Evolutionary conservation across 2,113 vertebrate genomes (phyloP).

Genomic region (Takifugu flavidus): DNA sequence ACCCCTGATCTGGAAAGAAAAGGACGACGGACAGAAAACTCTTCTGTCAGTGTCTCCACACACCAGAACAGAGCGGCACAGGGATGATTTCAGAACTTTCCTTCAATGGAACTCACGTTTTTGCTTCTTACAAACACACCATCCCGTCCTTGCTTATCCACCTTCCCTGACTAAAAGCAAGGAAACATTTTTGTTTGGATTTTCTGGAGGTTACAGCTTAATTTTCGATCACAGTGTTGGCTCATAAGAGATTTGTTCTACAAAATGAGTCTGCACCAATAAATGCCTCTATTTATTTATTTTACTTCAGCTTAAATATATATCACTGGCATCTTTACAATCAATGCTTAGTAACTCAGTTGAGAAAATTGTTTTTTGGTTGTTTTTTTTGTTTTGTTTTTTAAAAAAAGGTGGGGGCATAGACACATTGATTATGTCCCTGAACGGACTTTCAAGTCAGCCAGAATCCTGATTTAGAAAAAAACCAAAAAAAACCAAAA

Average conservation of each 20-base stretch:
- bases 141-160: neutral
- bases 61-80: neutral
- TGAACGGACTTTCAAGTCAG: conserved; percentile 58
- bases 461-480: conserved; percentile 64
- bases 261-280: conserved; percentile 51
- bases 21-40: conserved; percentile 48
- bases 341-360: conserved; percentile 35
- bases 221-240: conserved; percentile 13
- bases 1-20: conserved; percentile 38
- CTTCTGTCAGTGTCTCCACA: conserved; percentile 15
- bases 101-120: too few relatives aligned
- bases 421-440: conserved; percentile 52
- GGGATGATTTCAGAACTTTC: too few relatives aligned
- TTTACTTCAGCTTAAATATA: conserved; percentile 66
- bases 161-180: neutral
- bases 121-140: neutral
- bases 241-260: conserved; percentile 36
- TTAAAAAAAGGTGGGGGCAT: conserved; percentile 24
- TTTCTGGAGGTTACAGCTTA: neutral
- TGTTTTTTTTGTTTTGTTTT: neutral
- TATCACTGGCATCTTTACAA: conserved; percentile 43
- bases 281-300: conserved; percentile 40
- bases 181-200: neutral
- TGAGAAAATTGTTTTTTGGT: conserved; percentile 22
- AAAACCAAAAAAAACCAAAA: too few relatives aligned